Evolutionary conservation across 2,113 vertebrate genomes (phyloP), one percentile per base, ranked within the genome.

Genomic region (Cyanoderma ruficeps): DNA sequence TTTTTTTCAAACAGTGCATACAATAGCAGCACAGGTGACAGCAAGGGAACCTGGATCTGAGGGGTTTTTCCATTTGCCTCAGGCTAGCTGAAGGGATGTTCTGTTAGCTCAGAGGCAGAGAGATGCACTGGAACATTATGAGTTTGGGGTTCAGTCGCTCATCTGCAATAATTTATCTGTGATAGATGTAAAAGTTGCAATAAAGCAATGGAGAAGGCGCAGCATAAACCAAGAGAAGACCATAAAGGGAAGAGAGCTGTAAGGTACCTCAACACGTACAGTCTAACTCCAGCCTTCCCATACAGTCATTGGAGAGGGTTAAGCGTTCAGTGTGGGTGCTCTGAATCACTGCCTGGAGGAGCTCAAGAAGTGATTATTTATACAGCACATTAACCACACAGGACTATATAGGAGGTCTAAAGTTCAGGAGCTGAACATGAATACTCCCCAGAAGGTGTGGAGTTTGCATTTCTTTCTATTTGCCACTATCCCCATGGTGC

Each of bases 361-460:
- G 85, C 82, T 92, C 80, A 59, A 92, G 64, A 75, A 76, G 76
- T 80, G 60, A 86, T 90, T 96, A 88, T 85, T 96, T 95, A 92
- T 86, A 74, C 68, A 95, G 83, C 83, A 83, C 50, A 50, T 92
- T 83, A 89, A 78, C 72, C 0, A 5, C 68, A 83, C 69, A 78
- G 96, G 85, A 87, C 67, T 80, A 50, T 60, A 79, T 17, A 88
- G 85, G 78, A 92, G 90, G 75, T 90, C 94, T 94, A 80, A 95
- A 95, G 88, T 95, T 96, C 92, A 93, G 88, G 60, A 93, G 52
- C 91, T 86, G 86, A 90, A 80, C 47, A 55, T 35, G 85, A 90
- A 94, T 80, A 63, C 55, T 83, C 46, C 55, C 71, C 68, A 81
- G 47, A 95, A 96, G 80, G 89, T 85, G 44, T 81, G 15, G 72